A percentile compares a stretch with the other conserved stretches of the same genome.
These are phyloP conservation scores for Leontopithecus rosalia DNA, from an alignment of 2,797 vertebrate genomes.

Conservation along the genomic window DNA sequence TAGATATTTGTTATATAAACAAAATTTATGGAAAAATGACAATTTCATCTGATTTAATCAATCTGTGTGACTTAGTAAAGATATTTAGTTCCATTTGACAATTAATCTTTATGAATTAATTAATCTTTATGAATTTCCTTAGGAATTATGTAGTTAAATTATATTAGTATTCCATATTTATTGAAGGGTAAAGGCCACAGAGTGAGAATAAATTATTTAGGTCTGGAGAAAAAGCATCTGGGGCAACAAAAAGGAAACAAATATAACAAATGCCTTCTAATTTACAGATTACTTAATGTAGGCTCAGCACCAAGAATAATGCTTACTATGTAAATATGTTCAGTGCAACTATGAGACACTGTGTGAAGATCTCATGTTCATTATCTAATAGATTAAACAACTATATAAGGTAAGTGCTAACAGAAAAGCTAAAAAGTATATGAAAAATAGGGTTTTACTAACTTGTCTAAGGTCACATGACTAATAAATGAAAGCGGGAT, in stretches of 20 bases:
- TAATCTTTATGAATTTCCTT: not conserved
- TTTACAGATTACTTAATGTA: not conserved
- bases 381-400: not conserved
- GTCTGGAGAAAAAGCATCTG: not conserved
- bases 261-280: not conserved
- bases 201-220: not conserved
- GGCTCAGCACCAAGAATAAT: not conserved
- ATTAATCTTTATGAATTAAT: slow-evolving; percentile 28
- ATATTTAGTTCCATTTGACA: not conserved
- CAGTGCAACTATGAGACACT: not conserved
- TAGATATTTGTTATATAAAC: not conserved
- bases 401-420: not conserved
- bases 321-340: not conserved
- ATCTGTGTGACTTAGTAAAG: not conserved
- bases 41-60: slow-evolving; percentile 32
- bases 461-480: not conserved
- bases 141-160: not conserved
- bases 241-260: not conserved
- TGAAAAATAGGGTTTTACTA: not conserved
- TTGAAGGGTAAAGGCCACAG: not conserved
- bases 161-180: slow-evolving; percentile 40
- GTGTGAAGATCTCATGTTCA: not conserved
- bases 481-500: not conserved
- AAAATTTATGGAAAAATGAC: not conserved
- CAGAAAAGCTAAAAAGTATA: not conserved